Evolutionary conservation across 30 jellyfish, hydroid and myxozoan genomes (phyloP), one percentile per base, ranked within the genome.

Genomic region (Nemopilema nomurai): DNA sequence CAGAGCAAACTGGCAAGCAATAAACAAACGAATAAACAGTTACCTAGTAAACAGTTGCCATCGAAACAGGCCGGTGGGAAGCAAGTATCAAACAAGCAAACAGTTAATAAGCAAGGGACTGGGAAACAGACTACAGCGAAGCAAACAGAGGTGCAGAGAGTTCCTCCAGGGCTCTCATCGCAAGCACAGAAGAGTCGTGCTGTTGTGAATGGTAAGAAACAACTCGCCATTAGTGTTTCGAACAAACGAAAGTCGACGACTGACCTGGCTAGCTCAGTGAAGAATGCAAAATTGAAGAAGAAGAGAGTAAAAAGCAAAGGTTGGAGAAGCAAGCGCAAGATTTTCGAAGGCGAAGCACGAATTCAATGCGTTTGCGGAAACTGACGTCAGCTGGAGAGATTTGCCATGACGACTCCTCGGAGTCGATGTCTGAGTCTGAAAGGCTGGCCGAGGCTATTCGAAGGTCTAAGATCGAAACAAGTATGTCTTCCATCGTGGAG

Each of bases 321-420:
- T 27, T 22, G 73, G 68, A 80, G 41, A 49, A 32, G 21, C 74
- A 28, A 19, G 87, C 76, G 19, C 66, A 75, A 19, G 93, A 73
- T 19, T 21, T 84, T 8, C 76, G 93, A 31, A 80, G 87, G 23
- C 84, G 93, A 17, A 73, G 87, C 64, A 84, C 93, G 50, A 84
- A 84, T 74, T 84, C 93, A 7, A 84, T 84, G 93, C 87, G 93
- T 22, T 62, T 84, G 75, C 82, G 93, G 51, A 73, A 68, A 68
- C 71, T 84, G 76, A 74, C 93, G 28, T 67, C 93, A 22, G 93
- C 82, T n/a, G 93, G 93, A 28, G 87, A 84, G 51, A 81, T 84
- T 4, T 84, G 93, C 41, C 93, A 33, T 65, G 93, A 74, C 26
- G 93, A 84, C 18, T 74, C 87, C 22, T 63, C 93, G 0, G 93